Conservation (phyloP, 2,113 vertebrate species). For the Melanocharis versteri region DNA sequence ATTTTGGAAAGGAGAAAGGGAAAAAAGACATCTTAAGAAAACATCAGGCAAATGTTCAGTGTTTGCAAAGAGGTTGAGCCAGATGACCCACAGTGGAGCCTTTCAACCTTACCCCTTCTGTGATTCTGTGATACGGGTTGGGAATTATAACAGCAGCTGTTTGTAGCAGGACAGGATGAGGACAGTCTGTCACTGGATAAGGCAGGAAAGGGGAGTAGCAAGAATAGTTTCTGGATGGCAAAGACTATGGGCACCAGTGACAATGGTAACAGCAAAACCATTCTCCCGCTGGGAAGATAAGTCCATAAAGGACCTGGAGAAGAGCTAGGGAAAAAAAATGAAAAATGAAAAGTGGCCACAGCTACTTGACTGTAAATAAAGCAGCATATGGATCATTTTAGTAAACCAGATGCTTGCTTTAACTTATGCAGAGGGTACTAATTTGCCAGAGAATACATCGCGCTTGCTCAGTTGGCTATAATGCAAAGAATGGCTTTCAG, state of each 20-base stretch:
- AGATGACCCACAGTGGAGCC: not conserved
- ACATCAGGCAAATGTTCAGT: not conserved
- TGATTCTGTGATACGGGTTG: not conserved
- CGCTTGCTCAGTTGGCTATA: slow-evolving; percentile 17
- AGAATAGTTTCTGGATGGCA: not conserved
- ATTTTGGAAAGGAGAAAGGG: not conserved
- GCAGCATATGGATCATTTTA: not conserved
- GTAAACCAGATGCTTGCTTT: not conserved
- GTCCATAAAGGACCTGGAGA: not conserved
- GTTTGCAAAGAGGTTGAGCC: not conserved
- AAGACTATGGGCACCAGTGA: not conserved
- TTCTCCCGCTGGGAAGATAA: not conserved
- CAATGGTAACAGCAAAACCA: not conserved
- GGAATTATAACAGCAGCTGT: not conserved
- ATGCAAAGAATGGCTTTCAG: slow-evolving; percentile 4
- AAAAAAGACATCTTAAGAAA: not conserved
- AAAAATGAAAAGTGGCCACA: not conserved
- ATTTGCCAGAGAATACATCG: not conserved
- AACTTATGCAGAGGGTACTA: not conserved
- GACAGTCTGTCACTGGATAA: not conserved
- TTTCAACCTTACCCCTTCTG: not conserved
- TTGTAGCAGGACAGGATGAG: not conserved
- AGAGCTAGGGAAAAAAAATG: not conserved
- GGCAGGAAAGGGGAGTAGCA: not conserved
- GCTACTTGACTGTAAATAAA: not conserved